Conservation (phyloP, 2,797 vertebrate genomes). For the Pitangus sulphuratus region DNA sequence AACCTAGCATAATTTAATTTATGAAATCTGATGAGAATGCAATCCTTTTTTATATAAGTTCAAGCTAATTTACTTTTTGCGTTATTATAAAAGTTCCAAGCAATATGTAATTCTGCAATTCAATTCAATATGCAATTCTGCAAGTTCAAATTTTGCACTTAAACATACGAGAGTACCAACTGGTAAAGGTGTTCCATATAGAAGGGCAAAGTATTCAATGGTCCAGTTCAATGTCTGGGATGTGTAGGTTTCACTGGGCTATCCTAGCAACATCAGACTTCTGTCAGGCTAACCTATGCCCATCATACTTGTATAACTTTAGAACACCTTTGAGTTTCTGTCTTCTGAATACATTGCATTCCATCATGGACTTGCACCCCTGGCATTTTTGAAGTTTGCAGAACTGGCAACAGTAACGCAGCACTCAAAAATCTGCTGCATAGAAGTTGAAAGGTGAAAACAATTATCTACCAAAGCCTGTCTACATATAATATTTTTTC, state of each 20-base stretch:
- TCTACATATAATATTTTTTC: conserved; percentile 7
- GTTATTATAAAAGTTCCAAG: background rate
- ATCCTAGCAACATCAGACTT: background rate
- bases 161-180: background rate
- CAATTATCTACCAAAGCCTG: conserved; percentile 21
- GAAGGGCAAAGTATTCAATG: background rate
- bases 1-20: background rate
- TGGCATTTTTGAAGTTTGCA: conserved; percentile 37
- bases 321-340: background rate
- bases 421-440: conserved; percentile 31
- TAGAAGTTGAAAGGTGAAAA: conserved; percentile 53
- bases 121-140: too few relatives aligned
- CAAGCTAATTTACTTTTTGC: background rate
- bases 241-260: background rate
- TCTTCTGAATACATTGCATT: background rate
- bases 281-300: background rate
- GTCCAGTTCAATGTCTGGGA: background rate
- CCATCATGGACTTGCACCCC: background rate
- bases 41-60: background rate
- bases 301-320: background rate
- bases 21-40: background rate
- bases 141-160: background rate
- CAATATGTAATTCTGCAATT: too few relatives aligned
- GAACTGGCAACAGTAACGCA: conserved; percentile 19
- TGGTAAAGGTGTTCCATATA: background rate